Conservation (phyloP, 2,113 vertebrate genomes). For the Amblyornis subalaris region DNA sequence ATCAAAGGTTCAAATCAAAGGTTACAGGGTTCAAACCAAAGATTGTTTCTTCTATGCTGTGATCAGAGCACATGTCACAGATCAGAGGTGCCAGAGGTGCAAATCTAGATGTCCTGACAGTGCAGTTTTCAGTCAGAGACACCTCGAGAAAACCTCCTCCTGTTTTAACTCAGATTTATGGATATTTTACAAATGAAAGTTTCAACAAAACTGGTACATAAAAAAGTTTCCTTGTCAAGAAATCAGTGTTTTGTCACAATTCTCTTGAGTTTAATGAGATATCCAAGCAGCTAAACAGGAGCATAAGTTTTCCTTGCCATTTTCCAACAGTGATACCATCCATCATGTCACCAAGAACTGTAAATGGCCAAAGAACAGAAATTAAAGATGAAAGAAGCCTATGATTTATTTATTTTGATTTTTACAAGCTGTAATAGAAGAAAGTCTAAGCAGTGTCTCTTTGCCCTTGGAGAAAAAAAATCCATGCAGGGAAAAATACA, state of each 20-base stretch:
- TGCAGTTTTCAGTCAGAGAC: neutral
- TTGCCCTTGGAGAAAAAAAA: neutral
- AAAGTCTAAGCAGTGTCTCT: neutral
- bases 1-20: neutral
- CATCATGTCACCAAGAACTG: neutral
- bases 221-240: neutral
- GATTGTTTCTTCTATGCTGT: neutral
- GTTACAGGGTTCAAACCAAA: neutral
- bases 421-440: conserved; percentile 1
- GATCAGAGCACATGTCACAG: fast-evolving
- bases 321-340: neutral
- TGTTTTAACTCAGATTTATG: neutral
- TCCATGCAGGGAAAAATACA: neutral
- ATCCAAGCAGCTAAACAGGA: neutral
- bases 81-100: neutral
- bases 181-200: neutral
- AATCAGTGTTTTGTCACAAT: neutral
- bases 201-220: neutral
- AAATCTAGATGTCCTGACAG: neutral
- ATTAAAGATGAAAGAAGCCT: conserved; percentile 27
- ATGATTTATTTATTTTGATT: conserved; percentile 35
- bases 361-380: conserved; percentile 9
- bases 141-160: neutral
- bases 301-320: neutral
- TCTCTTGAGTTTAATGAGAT: conserved; percentile 13